These are phyloP conservation scores for Drosophila kokeensis DNA, from an alignment of 2,888 invertebrate species.

Conservation along the genomic window DNA sequence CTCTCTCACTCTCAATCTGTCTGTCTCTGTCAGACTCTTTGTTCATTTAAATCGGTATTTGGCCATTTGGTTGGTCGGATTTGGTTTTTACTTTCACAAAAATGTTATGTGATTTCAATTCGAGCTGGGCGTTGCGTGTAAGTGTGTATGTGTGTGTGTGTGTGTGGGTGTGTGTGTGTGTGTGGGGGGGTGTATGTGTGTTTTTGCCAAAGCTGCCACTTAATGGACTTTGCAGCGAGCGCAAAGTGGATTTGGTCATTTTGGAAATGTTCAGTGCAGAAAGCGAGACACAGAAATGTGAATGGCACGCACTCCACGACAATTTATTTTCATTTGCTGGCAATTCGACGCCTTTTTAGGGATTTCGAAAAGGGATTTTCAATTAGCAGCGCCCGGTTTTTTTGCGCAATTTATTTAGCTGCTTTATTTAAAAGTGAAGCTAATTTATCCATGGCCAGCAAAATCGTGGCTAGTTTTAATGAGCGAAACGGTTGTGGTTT, in stretches of 20 bases:
- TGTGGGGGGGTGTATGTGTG: no score
- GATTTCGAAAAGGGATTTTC: conserved; percentile 70
- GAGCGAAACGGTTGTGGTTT: conserved; percentile 33
- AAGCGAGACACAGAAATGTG: not conserved
- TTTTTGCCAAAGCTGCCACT: conserved; percentile 46
- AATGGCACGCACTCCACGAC: conserved; percentile 44
- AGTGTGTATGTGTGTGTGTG: not conserved
- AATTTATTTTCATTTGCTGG: conserved; percentile 60
- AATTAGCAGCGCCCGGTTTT: conserved; percentile 53
- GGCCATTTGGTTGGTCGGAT: conserved; percentile 26
- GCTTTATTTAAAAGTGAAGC: conserved; percentile 58
- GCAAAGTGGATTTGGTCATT: conserved; percentile 76
- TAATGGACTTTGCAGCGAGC: conserved; percentile 64
- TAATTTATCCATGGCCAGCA: conserved; percentile 48
- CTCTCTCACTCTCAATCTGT: not conserved
- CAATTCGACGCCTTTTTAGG: conserved; percentile 50
- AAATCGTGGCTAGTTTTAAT: conserved; percentile 40
- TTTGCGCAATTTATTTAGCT: conserved; percentile 55
- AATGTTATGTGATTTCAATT: conserved; percentile 47
- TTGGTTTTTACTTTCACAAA: conserved; percentile 40
- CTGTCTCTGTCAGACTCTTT: not conserved
- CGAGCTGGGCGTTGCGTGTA: conserved; percentile 13
- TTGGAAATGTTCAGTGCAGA: conserved; percentile 30
- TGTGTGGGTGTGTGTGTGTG: not conserved
- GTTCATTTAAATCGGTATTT: conserved; percentile 22